A percentile compares a stretch with the other conserved stretches of the same genome.
Conservation (phyloP, 1,140 invertebrate species). For the Chrysomallon squamiferum region DNA sequence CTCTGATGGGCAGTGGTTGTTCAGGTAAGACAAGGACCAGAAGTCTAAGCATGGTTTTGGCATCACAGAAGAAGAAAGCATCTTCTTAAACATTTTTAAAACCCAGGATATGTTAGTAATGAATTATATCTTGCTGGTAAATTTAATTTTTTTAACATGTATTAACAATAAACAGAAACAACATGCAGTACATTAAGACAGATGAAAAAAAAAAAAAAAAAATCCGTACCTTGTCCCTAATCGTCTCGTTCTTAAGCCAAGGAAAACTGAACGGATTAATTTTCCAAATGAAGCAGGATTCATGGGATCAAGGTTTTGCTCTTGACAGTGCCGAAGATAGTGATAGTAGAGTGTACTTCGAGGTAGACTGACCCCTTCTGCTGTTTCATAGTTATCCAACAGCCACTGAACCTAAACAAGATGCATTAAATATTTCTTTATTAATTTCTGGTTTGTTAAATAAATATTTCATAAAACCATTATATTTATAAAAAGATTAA, state of each 20-base stretch:
- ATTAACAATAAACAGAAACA: background rate
- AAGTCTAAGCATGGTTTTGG: too few species aligned
- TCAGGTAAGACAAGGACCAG: too few species aligned
- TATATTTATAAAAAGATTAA: too few species aligned
- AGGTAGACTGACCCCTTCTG: constrained; percentile 95
- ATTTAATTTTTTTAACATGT: background rate
- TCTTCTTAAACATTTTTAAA: too few species aligned
- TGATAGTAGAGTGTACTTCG: constrained; percentile 96
- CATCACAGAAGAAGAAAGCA: too few species aligned
- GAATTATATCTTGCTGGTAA: too few species aligned
- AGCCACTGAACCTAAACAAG: constrained; percentile 89
- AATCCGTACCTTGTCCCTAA: constrained; percentile 84
- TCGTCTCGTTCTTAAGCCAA: constrained; percentile 90
- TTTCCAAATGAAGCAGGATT: constrained; percentile 99
- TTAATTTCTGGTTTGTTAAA: too few species aligned
- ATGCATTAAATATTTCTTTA: too few species aligned
- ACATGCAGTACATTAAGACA: too few species aligned
- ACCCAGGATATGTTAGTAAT: too few species aligned
- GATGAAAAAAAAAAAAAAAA: background rate
- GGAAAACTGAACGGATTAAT: constrained; percentile 96
- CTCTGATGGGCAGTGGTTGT: too few species aligned
- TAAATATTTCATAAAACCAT: too few species aligned
- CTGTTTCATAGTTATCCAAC: constrained; percentile 97
- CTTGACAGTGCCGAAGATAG: constrained; percentile 92
- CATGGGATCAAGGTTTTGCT: constrained; percentile 95